phyloP scores from a whole-genome alignment of 2,888 invertebrate species.

The Lycophotia porphyrea region DNA sequence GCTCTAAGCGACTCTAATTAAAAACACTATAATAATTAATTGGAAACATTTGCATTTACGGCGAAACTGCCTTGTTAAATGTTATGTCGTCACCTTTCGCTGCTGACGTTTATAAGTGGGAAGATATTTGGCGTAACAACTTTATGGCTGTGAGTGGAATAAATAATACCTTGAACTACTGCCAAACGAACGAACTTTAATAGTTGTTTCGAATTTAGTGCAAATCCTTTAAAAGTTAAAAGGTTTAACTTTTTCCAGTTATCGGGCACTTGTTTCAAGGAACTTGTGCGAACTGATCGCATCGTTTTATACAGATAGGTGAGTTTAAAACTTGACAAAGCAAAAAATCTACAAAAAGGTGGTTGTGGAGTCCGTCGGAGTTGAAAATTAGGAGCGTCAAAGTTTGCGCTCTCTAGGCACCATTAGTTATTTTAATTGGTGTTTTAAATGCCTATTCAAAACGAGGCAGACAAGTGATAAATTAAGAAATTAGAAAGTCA shows the following conservation, averaged over 20 bases:
- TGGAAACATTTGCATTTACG: conserved; percentile 78
- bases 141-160: conserved; percentile 46
- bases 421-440: conserved; percentile 58
- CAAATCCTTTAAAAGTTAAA: conserved; percentile 70
- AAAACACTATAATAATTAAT: conserved; percentile 84
- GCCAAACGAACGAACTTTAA: conserved; percentile 61
- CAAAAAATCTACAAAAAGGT: conserved; percentile 49
- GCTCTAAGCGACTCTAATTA: conserved; percentile 81
- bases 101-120: conserved; percentile 22
- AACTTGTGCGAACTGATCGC: conserved; percentile 58
- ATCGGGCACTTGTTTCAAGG: conserved; percentile 68
- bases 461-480: conserved; percentile 44
- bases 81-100: conserved; percentile 53
- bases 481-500: conserved; percentile 38
- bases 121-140: conserved; percentile 14
- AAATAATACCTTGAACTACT: conserved; percentile 58
- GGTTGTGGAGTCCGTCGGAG: conserved; percentile 25
- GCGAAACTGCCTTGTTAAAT: conserved; percentile 71
- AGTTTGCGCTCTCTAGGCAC: conserved; percentile 49
- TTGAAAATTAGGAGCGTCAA: conserved; percentile 50
- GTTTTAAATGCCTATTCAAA: conserved; percentile 53
- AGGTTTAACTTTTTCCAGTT: conserved; percentile 69
- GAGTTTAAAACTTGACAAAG: conserved; percentile 56
- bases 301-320: conserved; percentile 58
- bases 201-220: conserved; percentile 69